Evolutionary conservation across 1,140 invertebrate genomes (phyloP).

Genomic region (Drosophila azteca): DNA sequence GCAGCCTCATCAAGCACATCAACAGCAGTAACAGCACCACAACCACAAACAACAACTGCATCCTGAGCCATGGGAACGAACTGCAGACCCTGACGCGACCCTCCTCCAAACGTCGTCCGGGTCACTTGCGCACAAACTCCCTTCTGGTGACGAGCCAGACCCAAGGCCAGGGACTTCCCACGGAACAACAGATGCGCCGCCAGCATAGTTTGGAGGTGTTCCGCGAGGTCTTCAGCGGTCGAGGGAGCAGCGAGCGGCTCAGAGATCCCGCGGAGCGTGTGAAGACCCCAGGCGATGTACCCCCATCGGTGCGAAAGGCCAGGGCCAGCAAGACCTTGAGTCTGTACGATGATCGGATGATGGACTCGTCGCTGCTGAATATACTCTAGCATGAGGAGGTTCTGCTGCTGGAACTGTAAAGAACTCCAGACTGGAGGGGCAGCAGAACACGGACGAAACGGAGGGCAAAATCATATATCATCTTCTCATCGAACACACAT

Average conservation of each 20-base stretch:
- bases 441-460: conserved; percentile 46
- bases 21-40: conserved; percentile 43
- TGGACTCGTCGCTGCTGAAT: conserved; percentile 86
- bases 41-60: conserved; percentile 39
- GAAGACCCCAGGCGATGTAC: conserved; percentile 92
- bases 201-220: conserved; percentile 89
- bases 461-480: conserved; percentile 61
- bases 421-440: conserved; percentile 7
- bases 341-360: conserved; percentile 94
- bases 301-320: conserved; percentile 88
- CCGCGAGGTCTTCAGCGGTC: conserved; percentile 87
- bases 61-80: conserved; percentile 60
- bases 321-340: conserved; percentile 88
- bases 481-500: conserved; percentile 55
- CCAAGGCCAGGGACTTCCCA: conserved; percentile 16
- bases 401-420: conserved; percentile 82
- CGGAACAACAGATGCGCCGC: conserved; percentile 77
- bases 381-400: conserved; percentile 84
- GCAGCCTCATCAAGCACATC: conserved; percentile 73
- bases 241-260: conserved; percentile 86
- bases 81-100: conserved; percentile 53
- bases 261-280: conserved; percentile 90
- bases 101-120: conserved; percentile 54
- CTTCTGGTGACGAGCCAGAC: conserved; percentile 51
- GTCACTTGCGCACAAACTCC: conserved; percentile 72